Evolutionary conservation across 92 coral and sea anemone genomes (phyloP), one percentile per base, ranked within the genome.

Genomic region (Pocillopora grandis): DNA sequence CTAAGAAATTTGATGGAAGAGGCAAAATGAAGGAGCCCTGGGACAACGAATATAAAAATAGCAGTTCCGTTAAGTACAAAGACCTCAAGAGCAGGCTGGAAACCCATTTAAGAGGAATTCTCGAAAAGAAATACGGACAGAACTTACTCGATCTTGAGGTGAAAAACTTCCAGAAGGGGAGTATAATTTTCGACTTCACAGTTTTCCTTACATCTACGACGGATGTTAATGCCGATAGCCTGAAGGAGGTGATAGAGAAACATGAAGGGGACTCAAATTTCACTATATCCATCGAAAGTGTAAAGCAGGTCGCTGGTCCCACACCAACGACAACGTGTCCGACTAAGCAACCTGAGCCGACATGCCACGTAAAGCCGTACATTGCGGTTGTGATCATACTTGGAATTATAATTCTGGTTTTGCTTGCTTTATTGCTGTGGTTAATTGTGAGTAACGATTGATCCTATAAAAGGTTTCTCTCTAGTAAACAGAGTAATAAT

Each of bases 121-220:
- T 74, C 2, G 14, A 52, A 73, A 74, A 20, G 10, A 49, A 64
- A 9, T 73, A 62, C 12, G 8, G 35, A 9, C n/a, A 75, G 1
- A 12, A 64, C 10, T 83, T 73, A 56, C 17, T 37, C 5, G 0
- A 10, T 1, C 65, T 83, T 6, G 66, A 74, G 19, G 74, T 73
- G 18, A 4, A 4, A 21, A 75, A 74, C 66, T 83, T 83, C 12
- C 74, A 20, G 19, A 0, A 48, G 2, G 86, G 86, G 55, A 83
- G 86, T 48, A n/a, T 83, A 18, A 62, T 49, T 42, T 83, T 83
- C 21, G 80, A 83, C 37, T 83, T 72, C 31, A 75, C 31, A 52
- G 35, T 55, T 62, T 62, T 73, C 86, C 49, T 83, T 8, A 83
- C 49, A 17, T 55, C 35, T 21, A 62, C 62, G 27, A 10, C 80